Evolutionary conservation across 2,113 vertebrate species (phyloP).

Genomic region (Callionymus lyra): DNA sequence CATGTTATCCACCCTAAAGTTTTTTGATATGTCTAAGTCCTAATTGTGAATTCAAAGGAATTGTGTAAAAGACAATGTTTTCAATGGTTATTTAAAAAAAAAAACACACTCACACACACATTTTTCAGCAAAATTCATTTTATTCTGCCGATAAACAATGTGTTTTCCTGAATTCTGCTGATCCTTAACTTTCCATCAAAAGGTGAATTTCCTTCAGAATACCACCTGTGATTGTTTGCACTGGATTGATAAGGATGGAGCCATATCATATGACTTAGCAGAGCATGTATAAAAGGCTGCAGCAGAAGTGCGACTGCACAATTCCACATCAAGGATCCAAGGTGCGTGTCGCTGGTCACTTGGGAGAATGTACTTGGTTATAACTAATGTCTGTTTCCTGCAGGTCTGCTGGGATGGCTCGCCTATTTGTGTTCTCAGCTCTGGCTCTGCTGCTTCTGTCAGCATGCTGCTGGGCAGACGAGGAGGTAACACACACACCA

Average conservation of each 20-base stretch:
- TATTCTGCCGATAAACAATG: too few relatives aligned
- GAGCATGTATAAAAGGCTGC: not conserved
- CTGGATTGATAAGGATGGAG: slow-evolving; percentile 1
- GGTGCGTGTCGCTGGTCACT: not conserved
- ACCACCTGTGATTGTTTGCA: not conserved
- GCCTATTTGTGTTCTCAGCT: slow-evolving; percentile 1
- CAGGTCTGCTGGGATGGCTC: slow-evolving; percentile 1
- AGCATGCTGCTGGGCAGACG: slow-evolving; percentile 6
- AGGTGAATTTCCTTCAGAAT: not conserved
- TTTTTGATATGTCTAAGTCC: too few relatives aligned
- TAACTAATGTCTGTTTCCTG: not conserved
- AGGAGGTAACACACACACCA: not conserved
- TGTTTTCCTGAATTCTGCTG: too few relatives aligned
- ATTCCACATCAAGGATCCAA: not conserved
- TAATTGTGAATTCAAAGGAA: too few relatives aligned
- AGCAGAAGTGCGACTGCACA: not conserved
- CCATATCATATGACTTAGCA: not conserved
- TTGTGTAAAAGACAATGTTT: too few relatives aligned
- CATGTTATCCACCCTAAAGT: too few relatives aligned
- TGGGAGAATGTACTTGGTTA: not conserved
- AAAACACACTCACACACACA: too few relatives aligned
- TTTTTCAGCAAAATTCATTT: too few relatives aligned
- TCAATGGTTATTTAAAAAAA: too few relatives aligned
- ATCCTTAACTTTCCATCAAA: too few relatives aligned
- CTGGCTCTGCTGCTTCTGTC: slow-evolving; percentile 4